Evolutionary conservation across 2,113 vertebrate species (phyloP).

Genomic region (Myotis brandtii): DNA sequence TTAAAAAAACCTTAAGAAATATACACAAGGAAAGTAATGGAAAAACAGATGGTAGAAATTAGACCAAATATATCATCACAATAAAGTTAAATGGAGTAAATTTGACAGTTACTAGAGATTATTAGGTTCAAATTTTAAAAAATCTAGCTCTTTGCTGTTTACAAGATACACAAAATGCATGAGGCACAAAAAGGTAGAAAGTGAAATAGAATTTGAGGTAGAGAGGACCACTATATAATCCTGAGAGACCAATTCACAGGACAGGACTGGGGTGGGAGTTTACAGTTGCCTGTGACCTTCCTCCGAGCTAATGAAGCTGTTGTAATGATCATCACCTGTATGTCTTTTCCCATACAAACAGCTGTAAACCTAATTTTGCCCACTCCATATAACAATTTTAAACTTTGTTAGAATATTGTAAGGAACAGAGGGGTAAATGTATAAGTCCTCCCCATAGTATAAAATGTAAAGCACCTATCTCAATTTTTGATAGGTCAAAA

Average conservation of each 20-base stretch:
- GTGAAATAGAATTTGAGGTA: not conserved
- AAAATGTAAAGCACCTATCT: constrained; percentile 2
- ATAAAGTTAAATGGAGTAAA: not conserved
- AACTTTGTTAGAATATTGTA: not conserved
- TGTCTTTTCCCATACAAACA: not conserved
- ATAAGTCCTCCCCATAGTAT: not conserved
- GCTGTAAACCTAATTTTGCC: not conserved
- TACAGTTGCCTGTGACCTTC: not conserved
- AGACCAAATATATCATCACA: not conserved
- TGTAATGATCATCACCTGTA: not conserved
- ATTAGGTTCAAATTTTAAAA: not conserved
- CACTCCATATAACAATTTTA: not conserved
- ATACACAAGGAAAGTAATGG: not conserved
- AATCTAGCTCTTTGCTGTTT: not conserved
- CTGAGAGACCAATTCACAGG: not conserved
- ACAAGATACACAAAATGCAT: not conserved
- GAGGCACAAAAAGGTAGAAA: not conserved
- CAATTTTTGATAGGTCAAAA: not conserved
- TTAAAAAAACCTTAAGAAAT: not conserved
- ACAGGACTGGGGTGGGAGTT: not conserved
- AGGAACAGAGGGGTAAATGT: not conserved
- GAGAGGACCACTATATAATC: not conserved
- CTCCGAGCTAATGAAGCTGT: not conserved
- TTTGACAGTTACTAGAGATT: not conserved
- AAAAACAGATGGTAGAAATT: not conserved